Percentiles rank a stretch among this genome's conserved stretches.
phyloP scores from a whole-genome alignment of 2,888 invertebrate species.

The Willowsia nigromaculata region DNA sequence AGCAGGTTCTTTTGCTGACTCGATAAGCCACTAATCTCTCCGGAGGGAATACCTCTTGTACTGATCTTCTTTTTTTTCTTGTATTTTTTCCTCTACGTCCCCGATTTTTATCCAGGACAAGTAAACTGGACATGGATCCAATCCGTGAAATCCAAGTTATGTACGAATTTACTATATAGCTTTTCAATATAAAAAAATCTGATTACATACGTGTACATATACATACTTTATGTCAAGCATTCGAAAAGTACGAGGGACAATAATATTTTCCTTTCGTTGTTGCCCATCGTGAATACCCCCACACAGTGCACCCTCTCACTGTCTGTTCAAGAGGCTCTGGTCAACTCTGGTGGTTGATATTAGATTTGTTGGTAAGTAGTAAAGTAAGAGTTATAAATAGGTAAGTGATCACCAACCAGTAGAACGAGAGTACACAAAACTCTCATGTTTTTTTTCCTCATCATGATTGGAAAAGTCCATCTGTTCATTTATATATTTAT shows the following conservation, averaged over 20 bases:
- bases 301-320: neutral
- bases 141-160: conserved; percentile 56
- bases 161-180: conserved; percentile 65
- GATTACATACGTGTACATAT: conserved; percentile 40
- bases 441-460: neutral
- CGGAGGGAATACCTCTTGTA: conserved; percentile 76
- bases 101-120: conserved; percentile 62
- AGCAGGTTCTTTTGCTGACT: conserved; percentile 78
- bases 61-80: conserved; percentile 60
- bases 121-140: conserved; percentile 51
- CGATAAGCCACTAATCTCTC: conserved; percentile 79
- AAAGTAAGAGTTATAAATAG: conserved; percentile 52
- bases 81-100: conserved; percentile 33
- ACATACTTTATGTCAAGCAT: neutral
- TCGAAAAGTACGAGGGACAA: conserved; percentile 15
- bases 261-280: conserved; percentile 35
- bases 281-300: conserved; percentile 17
- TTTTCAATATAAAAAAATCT: conserved; percentile 37
- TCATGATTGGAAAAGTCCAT: conserved; percentile 60
- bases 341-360: conserved; percentile 50
- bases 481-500: conserved; percentile 47
- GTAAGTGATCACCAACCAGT: conserved; percentile 40
- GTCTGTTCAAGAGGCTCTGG: neutral
- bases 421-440: conserved; percentile 10
- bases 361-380: conserved; percentile 57